phyloP scores from a whole-genome alignment of 2,888 invertebrate genomes.

The Drosophila peninsularis region DNA sequence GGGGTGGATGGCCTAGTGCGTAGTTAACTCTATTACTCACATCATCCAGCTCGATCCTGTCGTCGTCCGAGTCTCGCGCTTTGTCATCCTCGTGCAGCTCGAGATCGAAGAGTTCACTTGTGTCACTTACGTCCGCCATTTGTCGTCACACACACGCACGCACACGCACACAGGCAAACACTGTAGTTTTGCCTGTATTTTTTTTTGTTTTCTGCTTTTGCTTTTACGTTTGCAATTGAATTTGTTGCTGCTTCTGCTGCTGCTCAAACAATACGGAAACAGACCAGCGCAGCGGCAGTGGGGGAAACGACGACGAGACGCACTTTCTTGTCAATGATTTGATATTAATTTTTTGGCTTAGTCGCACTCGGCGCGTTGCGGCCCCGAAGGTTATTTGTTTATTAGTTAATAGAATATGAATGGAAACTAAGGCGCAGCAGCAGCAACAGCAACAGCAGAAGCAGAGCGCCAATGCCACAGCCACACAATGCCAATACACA shows the following conservation, averaged over 20 bases:
- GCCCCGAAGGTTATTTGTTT: slow-evolving; percentile 78
- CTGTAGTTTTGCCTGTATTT: slow-evolving; percentile 44
- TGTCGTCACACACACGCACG: slow-evolving; percentile 46
- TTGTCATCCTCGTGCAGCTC: slow-evolving; percentile 93
- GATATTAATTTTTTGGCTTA: slow-evolving; percentile 42
- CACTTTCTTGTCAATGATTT: slow-evolving; percentile 54
- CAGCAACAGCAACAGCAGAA: slow-evolving; percentile 42
- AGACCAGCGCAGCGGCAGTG: slow-evolving; percentile 27
- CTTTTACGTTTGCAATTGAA: slow-evolving; percentile 32
- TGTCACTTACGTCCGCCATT: slow-evolving; percentile 84
- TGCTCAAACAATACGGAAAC: slow-evolving; percentile 62
- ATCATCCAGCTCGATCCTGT: slow-evolving; percentile 94
- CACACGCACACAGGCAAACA: slow-evolving; percentile 49
- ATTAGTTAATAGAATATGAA: slow-evolving; percentile 76
- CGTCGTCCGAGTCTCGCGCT: slow-evolving; percentile 90
- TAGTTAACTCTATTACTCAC: slow-evolving; percentile 86
- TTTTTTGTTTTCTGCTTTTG: slow-evolving; percentile 22
- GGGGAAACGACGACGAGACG: slow-evolving; percentile 26
- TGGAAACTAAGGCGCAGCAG: slow-evolving; percentile 61
- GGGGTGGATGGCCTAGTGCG: slow-evolving; percentile 42
- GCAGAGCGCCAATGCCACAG: slow-evolving; percentile 63
- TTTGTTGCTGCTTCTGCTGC: slow-evolving; percentile 63
- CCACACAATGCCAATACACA: slow-evolving; percentile 72
- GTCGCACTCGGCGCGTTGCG: slow-evolving; percentile 39
- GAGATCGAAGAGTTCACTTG: slow-evolving; percentile 94